Evolutionary conservation across 1,140 invertebrate genomes (phyloP).

Genomic region (Magallana angulata): DNA sequence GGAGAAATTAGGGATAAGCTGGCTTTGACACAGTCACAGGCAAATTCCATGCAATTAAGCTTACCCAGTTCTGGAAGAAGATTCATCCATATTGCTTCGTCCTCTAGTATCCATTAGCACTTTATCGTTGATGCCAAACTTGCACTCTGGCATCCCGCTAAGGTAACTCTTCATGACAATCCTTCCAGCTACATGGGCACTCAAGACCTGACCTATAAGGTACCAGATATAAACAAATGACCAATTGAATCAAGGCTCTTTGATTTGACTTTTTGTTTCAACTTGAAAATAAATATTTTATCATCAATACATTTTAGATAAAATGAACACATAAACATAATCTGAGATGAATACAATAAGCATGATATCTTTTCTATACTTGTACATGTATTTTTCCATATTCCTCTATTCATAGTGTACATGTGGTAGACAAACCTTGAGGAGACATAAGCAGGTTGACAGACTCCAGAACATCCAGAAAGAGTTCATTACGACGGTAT

Average conservation of each 20-base stretch:
- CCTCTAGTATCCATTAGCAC: conserved; percentile 99
- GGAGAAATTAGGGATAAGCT: too few species aligned
- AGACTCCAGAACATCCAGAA: conserved; percentile 99
- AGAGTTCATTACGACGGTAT: conserved; percentile 98
- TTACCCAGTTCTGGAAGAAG: conserved; percentile 79
- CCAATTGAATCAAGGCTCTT: too few species aligned
- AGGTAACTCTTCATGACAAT: conserved; percentile 99
- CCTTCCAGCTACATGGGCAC: conserved; percentile 99
- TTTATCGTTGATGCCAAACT: conserved; percentile 99
- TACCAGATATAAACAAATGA: too few species aligned
- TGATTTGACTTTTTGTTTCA: too few species aligned
- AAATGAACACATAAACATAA: too few species aligned
- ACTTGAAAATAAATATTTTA: too few species aligned
- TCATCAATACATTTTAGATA: too few species aligned
- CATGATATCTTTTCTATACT: too few species aligned
- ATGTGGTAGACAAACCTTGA: conserved; percentile 86
- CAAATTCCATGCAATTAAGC: background rate
- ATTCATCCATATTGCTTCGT: conserved; percentile 88
- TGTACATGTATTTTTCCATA: too few species aligned
- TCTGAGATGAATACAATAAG: too few species aligned
- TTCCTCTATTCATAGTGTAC: background rate
- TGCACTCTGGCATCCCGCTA: conserved; percentile 99
- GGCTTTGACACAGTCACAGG: too few species aligned
- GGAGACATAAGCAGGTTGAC: conserved; percentile 99
- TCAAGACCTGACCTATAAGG: conserved; percentile 93